Percentiles rank a stretch among this genome's conserved stretches.
Conservation (phyloP, 2,113 vertebrate species). For the Clupea harengus region DNA sequence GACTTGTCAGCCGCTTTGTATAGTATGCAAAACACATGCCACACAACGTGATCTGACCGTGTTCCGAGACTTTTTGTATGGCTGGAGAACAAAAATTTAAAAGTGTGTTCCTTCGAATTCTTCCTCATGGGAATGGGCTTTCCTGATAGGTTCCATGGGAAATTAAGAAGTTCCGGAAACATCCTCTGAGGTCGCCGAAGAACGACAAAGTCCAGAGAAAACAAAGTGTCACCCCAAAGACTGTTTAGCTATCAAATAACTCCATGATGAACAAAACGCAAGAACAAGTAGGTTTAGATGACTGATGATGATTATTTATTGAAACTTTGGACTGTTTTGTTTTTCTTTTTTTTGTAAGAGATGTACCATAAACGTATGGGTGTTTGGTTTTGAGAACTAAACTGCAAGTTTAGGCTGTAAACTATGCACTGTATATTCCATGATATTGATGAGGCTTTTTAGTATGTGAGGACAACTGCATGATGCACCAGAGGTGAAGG, state of each 20-base stretch:
- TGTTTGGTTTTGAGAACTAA: slow-evolving; percentile 57
- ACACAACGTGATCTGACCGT: background rate
- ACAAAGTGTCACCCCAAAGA: slow-evolving; percentile 41
- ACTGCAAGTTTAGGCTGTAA: slow-evolving; percentile 68
- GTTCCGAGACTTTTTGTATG: background rate
- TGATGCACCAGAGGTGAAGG: slow-evolving; percentile 58
- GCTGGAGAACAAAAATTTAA: background rate
- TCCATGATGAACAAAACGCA: slow-evolving; percentile 10
- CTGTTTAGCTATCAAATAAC: slow-evolving; percentile 28
- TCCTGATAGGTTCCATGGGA: background rate
- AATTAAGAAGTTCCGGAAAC: background rate
- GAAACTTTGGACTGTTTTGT: slow-evolving; percentile 1
- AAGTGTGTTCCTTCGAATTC: background rate
- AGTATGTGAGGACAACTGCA: slow-evolving; percentile 58
- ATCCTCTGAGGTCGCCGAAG: slow-evolving; percentile 6
- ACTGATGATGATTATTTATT: slow-evolving; percentile 13
- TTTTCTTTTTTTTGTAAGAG: slow-evolving; percentile 51
- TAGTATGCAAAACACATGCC: slow-evolving; percentile 1
- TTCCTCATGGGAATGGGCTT: background rate
- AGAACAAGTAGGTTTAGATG: slow-evolving; percentile 59
- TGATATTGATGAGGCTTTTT: slow-evolving; percentile 36
- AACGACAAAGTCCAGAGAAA: background rate
- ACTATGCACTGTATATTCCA: slow-evolving; percentile 80
- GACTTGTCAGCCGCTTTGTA: slow-evolving; percentile 7
- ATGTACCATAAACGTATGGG: slow-evolving; percentile 55